phyloP scores from a whole-genome alignment of 2,888 invertebrate species.

The Venusia cambrica region DNA sequence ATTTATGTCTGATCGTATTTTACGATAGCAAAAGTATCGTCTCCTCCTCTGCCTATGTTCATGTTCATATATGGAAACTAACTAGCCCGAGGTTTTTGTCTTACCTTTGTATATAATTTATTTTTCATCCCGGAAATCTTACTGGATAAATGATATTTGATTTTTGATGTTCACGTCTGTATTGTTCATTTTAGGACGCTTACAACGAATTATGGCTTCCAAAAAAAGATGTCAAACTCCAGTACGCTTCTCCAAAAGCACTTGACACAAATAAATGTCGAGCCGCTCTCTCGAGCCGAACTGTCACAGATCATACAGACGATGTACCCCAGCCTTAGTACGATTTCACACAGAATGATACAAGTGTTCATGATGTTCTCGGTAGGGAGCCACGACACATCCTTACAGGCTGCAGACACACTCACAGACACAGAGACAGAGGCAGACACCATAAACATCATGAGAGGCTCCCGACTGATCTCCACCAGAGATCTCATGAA shows the following conservation, averaged over 20 bases:
- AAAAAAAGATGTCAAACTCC: conserved; percentile 83
- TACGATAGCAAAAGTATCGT: too few species aligned
- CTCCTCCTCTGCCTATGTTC: too few species aligned
- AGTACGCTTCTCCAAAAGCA: conserved; percentile 89
- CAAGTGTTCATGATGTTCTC: conserved; percentile 92
- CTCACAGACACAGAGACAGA: conserved; percentile 42
- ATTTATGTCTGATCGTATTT: too few species aligned
- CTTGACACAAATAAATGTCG: conserved; percentile 89
- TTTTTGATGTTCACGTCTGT: too few species aligned
- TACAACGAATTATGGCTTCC: conserved; percentile 81
- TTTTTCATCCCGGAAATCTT: too few species aligned
- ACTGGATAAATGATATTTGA: too few species aligned
- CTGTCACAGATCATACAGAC: conserved; percentile 86
- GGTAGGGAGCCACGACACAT: conserved; percentile 83
- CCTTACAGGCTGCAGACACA: conserved; percentile 60
- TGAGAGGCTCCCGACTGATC: conserved; percentile 83
- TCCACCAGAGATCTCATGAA: conserved; percentile 95
- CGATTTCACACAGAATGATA: conserved; percentile 88
- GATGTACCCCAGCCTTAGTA: conserved; percentile 85
- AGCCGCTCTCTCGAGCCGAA: conserved; percentile 88
- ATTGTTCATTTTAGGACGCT: conserved; percentile 82
- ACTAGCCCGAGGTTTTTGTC: too few species aligned
- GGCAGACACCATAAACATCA: conserved; percentile 46
- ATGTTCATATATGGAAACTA: too few species aligned
- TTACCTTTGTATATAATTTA: too few species aligned